These are phyloP conservation scores for Trypoxylon attenuatum DNA, from an alignment of 2,888 invertebrate species.

Conservation along the genomic window DNA sequence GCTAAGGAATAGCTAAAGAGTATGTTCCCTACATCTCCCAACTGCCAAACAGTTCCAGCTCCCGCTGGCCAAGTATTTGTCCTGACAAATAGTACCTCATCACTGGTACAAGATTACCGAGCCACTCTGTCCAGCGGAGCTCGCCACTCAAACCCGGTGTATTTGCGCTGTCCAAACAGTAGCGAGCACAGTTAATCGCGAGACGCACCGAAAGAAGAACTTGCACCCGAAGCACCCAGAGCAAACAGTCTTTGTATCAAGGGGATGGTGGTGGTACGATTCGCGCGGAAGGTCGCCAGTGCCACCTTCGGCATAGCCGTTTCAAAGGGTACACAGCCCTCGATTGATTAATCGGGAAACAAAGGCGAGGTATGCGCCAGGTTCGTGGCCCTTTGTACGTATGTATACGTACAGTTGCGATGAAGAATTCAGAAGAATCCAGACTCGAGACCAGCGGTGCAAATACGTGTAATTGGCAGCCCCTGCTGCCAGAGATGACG, in stretches of 20 bases:
- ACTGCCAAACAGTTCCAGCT: neutral
- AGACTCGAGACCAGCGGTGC: slow-evolving; percentile 37
- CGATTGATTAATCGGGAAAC: slow-evolving; percentile 27
- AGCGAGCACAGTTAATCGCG: neutral
- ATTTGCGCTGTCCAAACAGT: neutral
- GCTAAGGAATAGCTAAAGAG: too few species aligned
- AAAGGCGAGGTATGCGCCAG: slow-evolving; percentile 3
- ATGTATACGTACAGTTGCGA: slow-evolving; percentile 24
- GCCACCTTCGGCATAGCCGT: neutral
- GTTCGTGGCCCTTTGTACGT: slow-evolving; percentile 25
- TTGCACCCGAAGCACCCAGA: neutral
- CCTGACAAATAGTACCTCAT: neutral
- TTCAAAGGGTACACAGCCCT: too few species aligned
- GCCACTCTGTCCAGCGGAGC: neutral
- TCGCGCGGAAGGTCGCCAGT: slow-evolving; percentile 1
- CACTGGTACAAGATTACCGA: neutral
- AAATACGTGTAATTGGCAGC: slow-evolving; percentile 50
- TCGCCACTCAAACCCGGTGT: neutral
- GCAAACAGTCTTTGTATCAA: too few species aligned
- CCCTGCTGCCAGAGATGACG: slow-evolving; percentile 32
- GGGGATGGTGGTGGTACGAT: neutral
- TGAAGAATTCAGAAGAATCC: slow-evolving; percentile 48
- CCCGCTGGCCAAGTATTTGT: neutral
- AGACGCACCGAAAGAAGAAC: neutral
- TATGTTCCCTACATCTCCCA: too few species aligned